Percentiles rank a stretch among this genome's conserved stretches.
phyloP scores from a whole-genome alignment of 2,113 vertebrate species.

The Sitta europaea region DNA sequence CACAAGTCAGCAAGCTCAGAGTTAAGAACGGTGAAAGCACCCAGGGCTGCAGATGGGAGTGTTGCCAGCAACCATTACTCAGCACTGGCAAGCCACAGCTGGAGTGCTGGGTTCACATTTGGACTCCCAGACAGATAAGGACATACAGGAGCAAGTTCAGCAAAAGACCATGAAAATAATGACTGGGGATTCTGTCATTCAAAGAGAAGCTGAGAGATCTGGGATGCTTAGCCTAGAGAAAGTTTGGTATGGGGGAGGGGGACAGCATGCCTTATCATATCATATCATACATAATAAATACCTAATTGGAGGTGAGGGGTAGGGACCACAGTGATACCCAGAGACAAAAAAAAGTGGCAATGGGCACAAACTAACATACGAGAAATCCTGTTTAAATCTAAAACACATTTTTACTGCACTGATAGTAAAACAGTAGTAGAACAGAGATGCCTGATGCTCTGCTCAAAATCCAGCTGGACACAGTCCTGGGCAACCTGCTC shows the following conservation, averaged over 20 bases:
- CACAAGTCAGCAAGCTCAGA: not conserved
- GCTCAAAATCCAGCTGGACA: not conserved
- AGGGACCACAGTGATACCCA: not conserved
- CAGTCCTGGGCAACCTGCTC: not conserved
- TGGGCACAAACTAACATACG: not conserved
- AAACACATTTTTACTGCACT: not conserved
- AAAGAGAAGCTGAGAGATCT: not conserved
- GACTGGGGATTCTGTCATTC: not conserved
- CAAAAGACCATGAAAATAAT: not conserved
- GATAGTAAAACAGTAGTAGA: not conserved
- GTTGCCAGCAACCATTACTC: not conserved
- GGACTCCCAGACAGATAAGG: not conserved
- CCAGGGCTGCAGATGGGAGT: not conserved
- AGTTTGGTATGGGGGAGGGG: accelerated
- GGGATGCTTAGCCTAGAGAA: not conserved
- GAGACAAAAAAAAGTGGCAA: not conserved
- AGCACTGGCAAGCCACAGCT: not conserved
- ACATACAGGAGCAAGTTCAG: not conserved
- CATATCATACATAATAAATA: not conserved
- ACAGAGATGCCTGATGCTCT: not conserved
- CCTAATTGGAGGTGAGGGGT: not conserved
- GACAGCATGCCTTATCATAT: not conserved
- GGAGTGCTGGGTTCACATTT: not conserved
- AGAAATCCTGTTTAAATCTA: not conserved
- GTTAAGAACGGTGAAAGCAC: not conserved